Evolutionary conservation across 2,888 invertebrate genomes (phyloP), one percentile per base, ranked within the genome.

Genomic region (Prionchulus punctatus): DNA sequence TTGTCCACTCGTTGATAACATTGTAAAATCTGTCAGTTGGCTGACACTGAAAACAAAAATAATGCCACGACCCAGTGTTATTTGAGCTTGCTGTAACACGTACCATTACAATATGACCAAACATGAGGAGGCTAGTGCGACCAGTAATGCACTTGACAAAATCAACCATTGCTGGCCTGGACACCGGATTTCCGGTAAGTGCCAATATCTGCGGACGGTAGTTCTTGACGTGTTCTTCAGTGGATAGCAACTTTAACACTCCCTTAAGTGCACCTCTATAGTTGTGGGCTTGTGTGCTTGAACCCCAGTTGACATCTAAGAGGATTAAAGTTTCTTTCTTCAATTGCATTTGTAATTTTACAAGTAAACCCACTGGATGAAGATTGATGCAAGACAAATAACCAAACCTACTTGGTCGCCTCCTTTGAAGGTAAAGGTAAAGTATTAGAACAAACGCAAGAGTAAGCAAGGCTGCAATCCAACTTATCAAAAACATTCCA

Each of bases 211-310:
- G 92, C 0, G 96, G 96, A 70, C 87, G 82, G 74, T 90, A 96
- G 76, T 94, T 96, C 75, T 96, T 96, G 23, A 96, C 92, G 71
- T 96, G 96, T 67, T 94, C 94, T 28, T 85, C 85, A 1, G 88
- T 85, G 48, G 83, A 82, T 66, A 86, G 86, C 60, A 98, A 76
- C 64, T 88, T 86, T 63, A 87, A 83, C 0, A 89, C 84, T 23
- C 86, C 83, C 12, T 84, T 81, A 1, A 96, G 72, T 0, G 94
- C 91, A 12, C 84, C 84, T 72, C 89, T 90, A 75, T 92, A 94
- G 31, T 84, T 87, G 73, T 94, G 92, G 0, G 92, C 92, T 73
- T 94, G 92, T 0, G 91, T 89, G 3, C 90, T 88, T 57, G 90
- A 89, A 27, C 94, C 94, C 94, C 94, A 94, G 73, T 94, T 94